Base-by-base conservation (phyloP, 2,113 vertebrate genomes). In the Antennarius striatus region DNA sequence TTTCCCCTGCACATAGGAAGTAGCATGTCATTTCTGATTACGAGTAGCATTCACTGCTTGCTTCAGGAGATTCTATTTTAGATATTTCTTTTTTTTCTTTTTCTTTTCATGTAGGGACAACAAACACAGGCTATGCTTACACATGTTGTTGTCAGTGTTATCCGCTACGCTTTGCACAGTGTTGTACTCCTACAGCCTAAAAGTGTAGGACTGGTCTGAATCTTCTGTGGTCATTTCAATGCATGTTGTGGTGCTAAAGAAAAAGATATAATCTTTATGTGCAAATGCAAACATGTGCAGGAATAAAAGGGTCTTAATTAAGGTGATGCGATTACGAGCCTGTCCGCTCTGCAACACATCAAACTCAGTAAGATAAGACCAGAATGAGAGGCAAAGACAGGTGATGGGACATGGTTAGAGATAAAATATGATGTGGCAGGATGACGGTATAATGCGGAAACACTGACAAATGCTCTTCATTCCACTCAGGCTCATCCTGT, bases 61-160 rank as follows among this genome's bases (percentile, higher is more conserved):
- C 90, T 90, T 76, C 74, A 77, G 88, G 83, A 91, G 80, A 58
- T 88, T 84, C 86, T 89, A 87, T 91, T 90, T 90, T 79, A 54
- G 76, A 85, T 76, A 57, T 71, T 59, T 32, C 79, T 51, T 54
- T 54, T 15, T 52, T 15, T 32, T 5, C 29, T 6, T 65, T 54
- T 22, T 58, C 73, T 78, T 73, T 71, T 69, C 47, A 47, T 56
- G 54, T 30, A 30, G 69, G 53, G 75, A 50, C 60, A 71, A 22
- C 55, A 64, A 73, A 80, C 66, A 22, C 54, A 53, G 52, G 8
- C 69, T 59, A 6, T 9, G 59, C 53, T 64, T 65, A 42, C 49
- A 62, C 52, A 7, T 7, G 32, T 55, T 43, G 11, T 10, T 43
- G 6, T 43, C 42, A 43, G 10, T 43, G 42, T 43, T 12, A 43